Percentiles rank a stretch among this genome's conserved stretches.
Conservation (phyloP, 1,140 invertebrate genomes). For the Drosophila arawakana region DNA sequence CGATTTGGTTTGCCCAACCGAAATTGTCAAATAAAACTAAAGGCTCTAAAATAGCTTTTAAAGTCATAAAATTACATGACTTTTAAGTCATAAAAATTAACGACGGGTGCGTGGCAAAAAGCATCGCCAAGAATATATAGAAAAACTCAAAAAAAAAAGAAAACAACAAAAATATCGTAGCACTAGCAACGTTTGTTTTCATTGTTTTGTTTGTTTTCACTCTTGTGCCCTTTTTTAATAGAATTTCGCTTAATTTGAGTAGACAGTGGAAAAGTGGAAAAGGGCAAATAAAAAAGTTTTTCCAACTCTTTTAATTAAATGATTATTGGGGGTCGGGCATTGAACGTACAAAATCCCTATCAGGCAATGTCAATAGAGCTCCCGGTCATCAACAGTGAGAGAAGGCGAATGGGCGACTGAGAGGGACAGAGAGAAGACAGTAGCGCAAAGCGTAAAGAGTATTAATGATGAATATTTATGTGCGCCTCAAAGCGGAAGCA, state of each 20-base stretch:
- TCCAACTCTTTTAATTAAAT: slow-evolving; percentile 83
- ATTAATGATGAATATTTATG: slow-evolving; percentile 83
- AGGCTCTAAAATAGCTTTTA: slow-evolving; percentile 83
- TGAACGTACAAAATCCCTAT: slow-evolving; percentile 48
- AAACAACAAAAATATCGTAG: slow-evolving; percentile 14
- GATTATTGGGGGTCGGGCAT: slow-evolving; percentile 66
- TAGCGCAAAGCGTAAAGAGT: slow-evolving; percentile 74
- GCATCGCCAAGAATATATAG: slow-evolving; percentile 13
- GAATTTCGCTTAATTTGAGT: slow-evolving; percentile 82
- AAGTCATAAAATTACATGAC: slow-evolving; percentile 81
- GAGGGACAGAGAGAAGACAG: slow-evolving; percentile 5
- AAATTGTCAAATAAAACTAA: slow-evolving; percentile 80
- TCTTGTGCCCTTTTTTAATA: slow-evolving; percentile 67
- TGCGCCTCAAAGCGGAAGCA: slow-evolving; percentile 69
- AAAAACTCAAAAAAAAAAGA: slow-evolving; percentile 11
- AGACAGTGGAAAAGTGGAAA: slow-evolving; percentile 26
- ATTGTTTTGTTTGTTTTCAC: slow-evolving; percentile 69
- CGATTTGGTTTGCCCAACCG: slow-evolving; percentile 19
- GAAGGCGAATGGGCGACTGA: background rate
- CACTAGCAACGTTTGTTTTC: slow-evolving; percentile 60
- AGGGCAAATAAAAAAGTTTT: slow-evolving; percentile 66
- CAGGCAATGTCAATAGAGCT: slow-evolving; percentile 68
- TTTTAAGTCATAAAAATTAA: slow-evolving; percentile 80
- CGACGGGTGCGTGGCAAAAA: slow-evolving; percentile 76
- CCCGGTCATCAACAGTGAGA: background rate